Conservation (phyloP, 2,888 invertebrate species). For the Limnephilus rhombicus region DNA sequence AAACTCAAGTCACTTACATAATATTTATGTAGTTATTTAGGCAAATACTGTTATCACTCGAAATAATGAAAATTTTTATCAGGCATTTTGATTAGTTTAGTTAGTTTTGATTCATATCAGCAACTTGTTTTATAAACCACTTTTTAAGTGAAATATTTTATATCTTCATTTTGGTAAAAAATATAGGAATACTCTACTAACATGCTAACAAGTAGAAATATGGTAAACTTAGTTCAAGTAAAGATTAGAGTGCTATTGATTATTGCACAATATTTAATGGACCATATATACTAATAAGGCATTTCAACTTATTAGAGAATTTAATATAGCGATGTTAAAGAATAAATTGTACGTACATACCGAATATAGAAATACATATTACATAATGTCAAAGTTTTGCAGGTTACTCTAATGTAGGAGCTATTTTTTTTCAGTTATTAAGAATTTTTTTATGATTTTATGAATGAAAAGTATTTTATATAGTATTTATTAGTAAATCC, state of each 20-base stretch:
- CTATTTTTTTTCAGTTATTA: background rate
- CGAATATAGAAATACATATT: background rate
- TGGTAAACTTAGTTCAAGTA: conserved; percentile 18
- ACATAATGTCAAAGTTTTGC: background rate
- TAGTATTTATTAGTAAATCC: background rate
- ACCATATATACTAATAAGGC: conserved; percentile 46
- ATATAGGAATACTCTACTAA: background rate
- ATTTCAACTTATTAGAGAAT: conserved; percentile 12
- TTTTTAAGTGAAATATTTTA: background rate
- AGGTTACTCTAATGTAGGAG: background rate
- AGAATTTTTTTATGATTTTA: background rate
- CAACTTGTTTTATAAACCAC: background rate
- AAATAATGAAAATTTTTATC: background rate
- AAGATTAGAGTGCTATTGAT: conserved; percentile 43
- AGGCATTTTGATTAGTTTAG: background rate
- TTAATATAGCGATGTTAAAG: background rate
- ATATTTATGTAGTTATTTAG: background rate
- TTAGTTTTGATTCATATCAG: background rate
- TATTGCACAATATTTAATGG: conserved; percentile 52
- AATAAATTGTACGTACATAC: background rate
- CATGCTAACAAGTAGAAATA: conserved; percentile 10
- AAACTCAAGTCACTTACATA: background rate
- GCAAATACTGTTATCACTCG: background rate
- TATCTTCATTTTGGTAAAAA: background rate
- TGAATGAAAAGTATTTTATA: conserved; percentile 33